These are phyloP conservation scores for Drosophila kanekoi DNA, from an alignment of 2,888 invertebrate species.

Conservation along the genomic window DNA sequence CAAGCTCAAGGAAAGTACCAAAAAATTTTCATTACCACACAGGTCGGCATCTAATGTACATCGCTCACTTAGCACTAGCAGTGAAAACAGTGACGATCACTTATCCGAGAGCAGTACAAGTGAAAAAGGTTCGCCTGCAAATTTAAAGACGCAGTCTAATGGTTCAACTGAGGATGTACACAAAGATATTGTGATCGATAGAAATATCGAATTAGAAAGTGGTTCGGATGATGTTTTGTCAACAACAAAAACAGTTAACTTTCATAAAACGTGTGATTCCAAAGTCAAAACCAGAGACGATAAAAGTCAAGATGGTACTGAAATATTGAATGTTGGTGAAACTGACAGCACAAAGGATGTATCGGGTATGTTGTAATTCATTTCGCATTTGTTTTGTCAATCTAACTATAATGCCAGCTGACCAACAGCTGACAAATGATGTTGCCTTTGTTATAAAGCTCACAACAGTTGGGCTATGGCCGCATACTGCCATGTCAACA, in stretches of 20 bases:
- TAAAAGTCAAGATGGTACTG: conserved; percentile 27
- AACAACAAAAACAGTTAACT: conserved; percentile 20
- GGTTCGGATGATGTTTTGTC: conserved; percentile 31
- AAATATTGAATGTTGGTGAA: conserved; percentile 15
- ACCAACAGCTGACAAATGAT: too few relatives aligned
- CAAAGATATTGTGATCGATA: conserved; percentile 37
- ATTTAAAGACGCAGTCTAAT: conserved; percentile 68
- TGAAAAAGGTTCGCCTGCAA: conserved; percentile 83
- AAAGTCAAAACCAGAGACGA: conserved; percentile 34
- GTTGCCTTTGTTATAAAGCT: too few relatives aligned
- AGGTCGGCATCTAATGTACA: conserved; percentile 49
- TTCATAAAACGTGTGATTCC: conserved; percentile 33
- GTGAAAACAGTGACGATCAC: conserved; percentile 71
- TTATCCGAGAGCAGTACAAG: conserved; percentile 80
- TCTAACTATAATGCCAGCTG: not conserved
- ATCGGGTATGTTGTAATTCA: conserved; percentile 63
- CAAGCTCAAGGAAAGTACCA: conserved; percentile 26
- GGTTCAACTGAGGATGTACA: conserved; percentile 46
- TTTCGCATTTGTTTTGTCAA: not conserved
- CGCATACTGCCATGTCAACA: too few relatives aligned
- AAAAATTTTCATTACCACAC: conserved; percentile 38
- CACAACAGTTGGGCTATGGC: too few relatives aligned
- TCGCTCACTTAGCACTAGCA: conserved; percentile 71
- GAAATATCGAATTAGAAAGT: conserved; percentile 31
- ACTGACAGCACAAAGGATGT: conserved; percentile 66